These are phyloP conservation scores for Hybos culiciformis DNA, from an alignment of 2,888 invertebrate species.

Conservation along the genomic window DNA sequence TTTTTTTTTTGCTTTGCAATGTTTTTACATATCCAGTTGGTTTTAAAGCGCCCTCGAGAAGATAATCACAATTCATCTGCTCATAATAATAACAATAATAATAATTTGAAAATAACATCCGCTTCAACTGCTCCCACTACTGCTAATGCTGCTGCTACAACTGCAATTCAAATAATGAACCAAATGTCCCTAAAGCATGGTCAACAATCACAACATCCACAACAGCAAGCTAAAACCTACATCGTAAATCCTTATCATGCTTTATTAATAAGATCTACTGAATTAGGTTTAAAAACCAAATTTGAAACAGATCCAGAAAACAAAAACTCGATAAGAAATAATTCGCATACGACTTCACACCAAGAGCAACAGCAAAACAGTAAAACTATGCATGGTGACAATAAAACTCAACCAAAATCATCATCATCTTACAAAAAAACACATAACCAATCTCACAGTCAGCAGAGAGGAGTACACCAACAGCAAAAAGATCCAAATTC, in stretches of 20 bases:
- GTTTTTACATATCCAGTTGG: slow-evolving; percentile 12
- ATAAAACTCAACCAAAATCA: background rate
- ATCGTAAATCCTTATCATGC: slow-evolving; percentile 8
- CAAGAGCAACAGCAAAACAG: background rate
- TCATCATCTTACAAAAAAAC: too few species aligned
- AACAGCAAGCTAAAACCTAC: slow-evolving; percentile 1
- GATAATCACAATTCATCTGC: slow-evolving; percentile 7
- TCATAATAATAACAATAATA: background rate
- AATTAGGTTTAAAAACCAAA: background rate
- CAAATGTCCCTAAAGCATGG: background rate
- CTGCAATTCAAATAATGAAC: background rate
- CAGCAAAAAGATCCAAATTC: too few species aligned
- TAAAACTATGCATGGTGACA: background rate
- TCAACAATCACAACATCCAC: too few species aligned
- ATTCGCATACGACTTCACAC: too few species aligned
- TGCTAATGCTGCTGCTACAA: background rate
- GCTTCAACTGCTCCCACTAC: background rate
- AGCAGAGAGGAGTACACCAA: too few species aligned
- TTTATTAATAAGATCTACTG: background rate
- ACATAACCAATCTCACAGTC: too few species aligned
- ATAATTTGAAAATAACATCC: background rate
- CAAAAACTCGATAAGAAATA: background rate
- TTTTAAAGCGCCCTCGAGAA: slow-evolving; percentile 15
- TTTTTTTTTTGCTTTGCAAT: background rate
- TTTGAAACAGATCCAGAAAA: background rate